phyloP scores from a whole-genome alignment of 1,140 invertebrate species.

The Trichoplusia ni region DNA sequence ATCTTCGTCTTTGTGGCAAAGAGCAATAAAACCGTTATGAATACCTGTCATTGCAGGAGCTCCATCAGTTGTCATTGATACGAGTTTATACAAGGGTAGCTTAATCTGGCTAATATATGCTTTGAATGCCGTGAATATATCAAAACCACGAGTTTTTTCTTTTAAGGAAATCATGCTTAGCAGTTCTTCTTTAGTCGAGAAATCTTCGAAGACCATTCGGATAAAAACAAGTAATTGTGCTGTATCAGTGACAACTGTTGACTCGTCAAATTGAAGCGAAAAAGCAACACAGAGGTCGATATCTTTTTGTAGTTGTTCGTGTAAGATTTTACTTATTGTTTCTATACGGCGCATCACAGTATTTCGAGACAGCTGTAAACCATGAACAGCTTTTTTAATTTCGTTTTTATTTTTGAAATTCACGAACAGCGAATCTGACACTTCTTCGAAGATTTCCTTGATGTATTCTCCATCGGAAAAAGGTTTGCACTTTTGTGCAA shows the following conservation, averaged over 20 bases:
- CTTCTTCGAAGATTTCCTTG: constrained; percentile 39
- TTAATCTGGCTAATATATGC: constrained; percentile 46
- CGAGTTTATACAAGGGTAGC: constrained; percentile 50
- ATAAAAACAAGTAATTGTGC: constrained; percentile 44
- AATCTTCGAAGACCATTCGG: constrained; percentile 48
- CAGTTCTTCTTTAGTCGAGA: constrained; percentile 55
- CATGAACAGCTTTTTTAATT: too few species aligned
- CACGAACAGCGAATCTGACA: background rate
- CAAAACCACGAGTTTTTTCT: constrained; percentile 48
- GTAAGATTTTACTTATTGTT: background rate
- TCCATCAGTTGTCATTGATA: constrained; percentile 58
- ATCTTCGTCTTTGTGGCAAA: constrained; percentile 48
- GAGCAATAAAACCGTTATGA: constrained; percentile 49
- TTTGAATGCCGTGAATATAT: constrained; percentile 56
- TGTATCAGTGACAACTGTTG: constrained; percentile 49
- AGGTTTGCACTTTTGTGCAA: constrained; percentile 50
- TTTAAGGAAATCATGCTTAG: constrained; percentile 54
- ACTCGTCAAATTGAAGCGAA: constrained; percentile 53
- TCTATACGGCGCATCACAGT: background rate
- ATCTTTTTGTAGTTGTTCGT: background rate
- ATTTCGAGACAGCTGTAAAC: background rate
- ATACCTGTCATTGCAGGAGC: constrained; percentile 50
- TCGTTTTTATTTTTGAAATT: too few species aligned
- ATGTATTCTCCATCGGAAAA: constrained; percentile 50
- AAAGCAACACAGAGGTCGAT: constrained; percentile 17